These are phyloP conservation scores for Ryuthela nishihirai DNA, from an alignment of 2,888 invertebrate species.

Conservation along the genomic window DNA sequence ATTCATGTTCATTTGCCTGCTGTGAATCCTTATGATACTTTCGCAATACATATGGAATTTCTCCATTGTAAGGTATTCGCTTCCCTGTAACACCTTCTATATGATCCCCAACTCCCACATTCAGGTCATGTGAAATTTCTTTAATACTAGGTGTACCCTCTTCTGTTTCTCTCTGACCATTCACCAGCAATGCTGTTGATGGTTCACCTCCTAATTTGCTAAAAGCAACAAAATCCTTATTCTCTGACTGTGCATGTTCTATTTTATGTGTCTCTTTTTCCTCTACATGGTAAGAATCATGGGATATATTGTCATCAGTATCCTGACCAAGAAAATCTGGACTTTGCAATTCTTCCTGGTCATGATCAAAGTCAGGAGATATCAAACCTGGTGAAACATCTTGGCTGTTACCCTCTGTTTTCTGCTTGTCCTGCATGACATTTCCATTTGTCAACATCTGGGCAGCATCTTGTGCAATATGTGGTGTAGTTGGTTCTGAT, in stretches of 20 bases:
- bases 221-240: no score
- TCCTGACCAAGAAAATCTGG: slow-evolving; percentile 33
- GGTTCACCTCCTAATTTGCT: no score
- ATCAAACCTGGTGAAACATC: slow-evolving; percentile 8
- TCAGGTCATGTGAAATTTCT: no score
- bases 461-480: slow-evolving; percentile 6
- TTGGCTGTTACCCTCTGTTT: background rate
- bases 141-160: no score
- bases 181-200: no score
- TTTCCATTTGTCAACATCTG: slow-evolving; percentile 2
- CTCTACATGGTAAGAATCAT: slow-evolving; percentile 38
- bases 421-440: slow-evolving; percentile 1
- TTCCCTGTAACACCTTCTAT: no score
- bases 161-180: no score
- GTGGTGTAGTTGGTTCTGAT: slow-evolving; percentile 25
- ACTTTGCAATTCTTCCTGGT: slow-evolving; percentile 27
- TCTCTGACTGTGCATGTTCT: no score
- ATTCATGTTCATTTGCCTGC: slow-evolving; percentile 1
- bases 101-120: no score
- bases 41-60: no score
- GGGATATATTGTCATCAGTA: slow-evolving; percentile 39
- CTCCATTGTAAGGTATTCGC: no score
- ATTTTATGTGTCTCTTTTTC: slow-evolving; percentile 16
- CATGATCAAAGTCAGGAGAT: slow-evolving; percentile 26
- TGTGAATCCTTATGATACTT: no score